These are phyloP conservation scores for Pelobates fuscus DNA, from an alignment of 2,113 vertebrate species.

Conservation along the genomic window DNA sequence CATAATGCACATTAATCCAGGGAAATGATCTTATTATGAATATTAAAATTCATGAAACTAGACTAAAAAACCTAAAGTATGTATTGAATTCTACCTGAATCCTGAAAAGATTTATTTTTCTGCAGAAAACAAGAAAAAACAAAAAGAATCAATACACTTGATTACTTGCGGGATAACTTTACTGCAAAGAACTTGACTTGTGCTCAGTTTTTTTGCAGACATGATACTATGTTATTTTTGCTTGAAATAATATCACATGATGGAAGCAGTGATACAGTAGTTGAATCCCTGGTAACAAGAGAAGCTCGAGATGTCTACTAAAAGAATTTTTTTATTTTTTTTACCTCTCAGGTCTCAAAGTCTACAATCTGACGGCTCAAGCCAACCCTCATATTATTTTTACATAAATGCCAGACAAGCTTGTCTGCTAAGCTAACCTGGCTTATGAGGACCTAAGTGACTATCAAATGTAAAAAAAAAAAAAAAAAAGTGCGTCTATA, in stretches of 20 bases:
- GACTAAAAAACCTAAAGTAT: too few species aligned
- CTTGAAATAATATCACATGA: slow-evolving; percentile 50
- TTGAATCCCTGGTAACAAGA: slow-evolving; percentile 57
- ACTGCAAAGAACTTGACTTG: slow-evolving; percentile 61
- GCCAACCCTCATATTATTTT: slow-evolving; percentile 70
- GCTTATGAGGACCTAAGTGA: slow-evolving; percentile 56
- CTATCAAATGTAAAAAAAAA: slow-evolving; percentile 51
- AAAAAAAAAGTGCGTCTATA: slow-evolving; percentile 27
- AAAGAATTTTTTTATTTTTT: slow-evolving; percentile 53
- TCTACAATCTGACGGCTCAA: slow-evolving; percentile 57
- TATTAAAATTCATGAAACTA: too few species aligned
- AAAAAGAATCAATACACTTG: slow-evolving; percentile 51
- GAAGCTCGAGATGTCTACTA: slow-evolving; percentile 54
- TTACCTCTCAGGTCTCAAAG: slow-evolving; percentile 53
- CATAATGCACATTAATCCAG: too few species aligned
- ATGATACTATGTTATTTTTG: slow-evolving; percentile 43
- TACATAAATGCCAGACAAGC: slow-evolving; percentile 71
- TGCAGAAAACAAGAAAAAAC: too few species aligned
- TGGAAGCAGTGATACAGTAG: slow-evolving; percentile 52
- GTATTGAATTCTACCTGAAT: slow-evolving; percentile 66
- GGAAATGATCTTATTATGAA: too few species aligned
- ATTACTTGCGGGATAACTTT: slow-evolving; percentile 56
- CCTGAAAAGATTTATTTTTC: slow-evolving; percentile 39
- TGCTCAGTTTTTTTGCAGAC: slow-evolving; percentile 51
- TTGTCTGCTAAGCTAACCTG: slow-evolving; percentile 62